Evolutionary conservation across 1,140 invertebrate species (phyloP), one percentile per base, ranked within the genome.

Genomic region (Neodiprion fabricii): DNA sequence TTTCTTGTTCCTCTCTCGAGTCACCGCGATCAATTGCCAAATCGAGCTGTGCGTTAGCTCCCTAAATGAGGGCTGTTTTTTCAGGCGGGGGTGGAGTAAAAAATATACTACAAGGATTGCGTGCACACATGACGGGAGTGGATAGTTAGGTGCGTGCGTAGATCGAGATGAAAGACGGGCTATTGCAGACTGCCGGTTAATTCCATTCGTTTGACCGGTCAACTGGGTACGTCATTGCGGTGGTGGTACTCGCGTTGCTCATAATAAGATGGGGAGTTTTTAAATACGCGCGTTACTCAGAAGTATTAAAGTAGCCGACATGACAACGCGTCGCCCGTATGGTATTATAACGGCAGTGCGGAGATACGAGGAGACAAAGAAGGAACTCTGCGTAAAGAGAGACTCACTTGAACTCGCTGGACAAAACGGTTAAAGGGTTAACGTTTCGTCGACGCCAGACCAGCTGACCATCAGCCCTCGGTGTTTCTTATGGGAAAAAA

Each of bases 381-480:
- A 61, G 53, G 11, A 17, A 61, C 11, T 40, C 28, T 5, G 28
- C 28, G 28, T 17, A 61, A 12, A 61, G n/a, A 61, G 67, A 47
- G 23, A 23, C 67, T 69, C 21, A 69, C 67, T 69, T 69, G 12
- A 69, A 40, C 67, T 21, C 23, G 21, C 14, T 69, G 67, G 67
- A 11, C 40, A 21, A 69, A 69, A 69, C 21, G 11, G 67, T 69
- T 69, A 69, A 69, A 69, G 67, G 67, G 67, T 69, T 69, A 69
- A 69, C 67, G 67, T 23, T 69, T 69, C 67, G 61, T 65, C 17
- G 17, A 1, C 17, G 12, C 61, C 28, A 5, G 28, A 40, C 28
- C 28, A 40, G 28, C 28, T 40, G 28, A 40, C 28, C 28, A 40
- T 40, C 28, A 40, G 28, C 28, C 28, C 28, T 40, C 28, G 28